A percentile compares a stretch with the other conserved stretches of the same genome.
Evolutionary conservation across 2,888 invertebrate species (phyloP).

Genomic region (Drosophila atripex): DNA sequence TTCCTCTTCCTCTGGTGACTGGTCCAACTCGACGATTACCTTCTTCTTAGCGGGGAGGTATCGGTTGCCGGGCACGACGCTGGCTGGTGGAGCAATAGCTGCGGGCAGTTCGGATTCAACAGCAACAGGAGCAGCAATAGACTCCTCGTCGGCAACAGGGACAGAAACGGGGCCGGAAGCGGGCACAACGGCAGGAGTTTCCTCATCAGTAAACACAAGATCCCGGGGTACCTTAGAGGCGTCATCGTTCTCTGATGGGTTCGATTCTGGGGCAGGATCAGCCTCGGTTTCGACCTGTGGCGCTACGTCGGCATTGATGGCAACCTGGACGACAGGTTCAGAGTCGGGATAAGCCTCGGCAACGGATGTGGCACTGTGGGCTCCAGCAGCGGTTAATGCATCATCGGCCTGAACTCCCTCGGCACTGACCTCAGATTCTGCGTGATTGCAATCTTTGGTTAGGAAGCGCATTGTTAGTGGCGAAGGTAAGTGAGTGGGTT

Average conservation of each 20-base stretch:
- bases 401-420: conserved; percentile 72
- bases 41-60: conserved; percentile 82
- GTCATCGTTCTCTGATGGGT: conserved; percentile 60
- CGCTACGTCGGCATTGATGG: conserved; percentile 51
- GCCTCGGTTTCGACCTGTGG: conserved; percentile 44
- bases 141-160: conserved; percentile 55
- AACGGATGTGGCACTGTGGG: conserved; percentile 77
- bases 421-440: conserved; percentile 71
- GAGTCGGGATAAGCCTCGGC: conserved; percentile 83
- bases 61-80: conserved; percentile 73
- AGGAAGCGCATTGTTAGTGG: conserved; percentile 35
- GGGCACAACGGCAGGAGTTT: conserved; percentile 64
- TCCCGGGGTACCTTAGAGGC: conserved; percentile 81
- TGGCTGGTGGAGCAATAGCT: conserved; percentile 73
- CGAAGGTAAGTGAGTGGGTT: conserved; percentile 17
- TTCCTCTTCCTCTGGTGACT: conserved; percentile 69
- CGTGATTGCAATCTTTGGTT: conserved; percentile 82
- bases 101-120: conserved; percentile 52
- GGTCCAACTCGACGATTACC: conserved; percentile 81
- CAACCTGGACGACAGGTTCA: conserved; percentile 63
- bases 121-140: neutral
- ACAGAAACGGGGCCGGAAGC: conserved; percentile 76
- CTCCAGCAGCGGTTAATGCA: conserved; percentile 74
- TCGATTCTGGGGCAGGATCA: conserved; percentile 46
- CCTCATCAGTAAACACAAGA: conserved; percentile 74